Base-by-base conservation (phyloP, 2,888 invertebrate genomes). In the Lochmaea crataegi region DNA sequence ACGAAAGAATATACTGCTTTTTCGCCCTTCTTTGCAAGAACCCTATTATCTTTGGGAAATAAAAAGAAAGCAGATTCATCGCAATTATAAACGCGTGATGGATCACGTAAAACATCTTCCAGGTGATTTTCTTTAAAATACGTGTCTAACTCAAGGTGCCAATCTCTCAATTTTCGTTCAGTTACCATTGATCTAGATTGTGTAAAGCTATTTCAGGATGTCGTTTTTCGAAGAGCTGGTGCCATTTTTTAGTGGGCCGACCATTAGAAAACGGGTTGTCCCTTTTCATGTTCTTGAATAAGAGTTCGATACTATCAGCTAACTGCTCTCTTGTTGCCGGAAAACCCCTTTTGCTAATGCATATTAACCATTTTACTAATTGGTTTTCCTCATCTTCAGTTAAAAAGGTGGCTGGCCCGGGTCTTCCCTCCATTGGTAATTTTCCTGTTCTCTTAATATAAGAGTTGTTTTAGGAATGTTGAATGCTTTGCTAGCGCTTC, bases 31-130 rank as follows among this genome's bases (percentile, higher is more conserved):
- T 51, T 32, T 41, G 60, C 71, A 3, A 72, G 42, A 14, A 70
- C 69, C 61, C 42, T 72, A 14, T 56, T 51, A 56, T 63, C 63
- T 45, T 76, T 74, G 10, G 75, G 75, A 48, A 58, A 67, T 41
- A 74, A 38, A 51, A 69, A 72, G 58, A 73, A 73, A 9, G 71
- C 75, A 64, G 73, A 56, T 65, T 75, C 71, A 68, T 76, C 73
- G 45, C 42, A 22, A 71, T 76, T 76, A 56, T 71, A 76, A n/a
- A 76, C 64, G 10, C 72, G 45, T 42, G 32, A 16, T 48, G 68
- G 71, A 42, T 65, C 53, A 56, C 64, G n/a, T 42, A 67, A 57
- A 65, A 73, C 58, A 56, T 38, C 12, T 26, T 38, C 45, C 26
- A 32, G 65, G 11, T 51, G 26, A 22, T 10, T 67, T 38, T 26